Conservation (phyloP, 92 coral and sea anemone species). For the Epizoanthus scotinus region DNA sequence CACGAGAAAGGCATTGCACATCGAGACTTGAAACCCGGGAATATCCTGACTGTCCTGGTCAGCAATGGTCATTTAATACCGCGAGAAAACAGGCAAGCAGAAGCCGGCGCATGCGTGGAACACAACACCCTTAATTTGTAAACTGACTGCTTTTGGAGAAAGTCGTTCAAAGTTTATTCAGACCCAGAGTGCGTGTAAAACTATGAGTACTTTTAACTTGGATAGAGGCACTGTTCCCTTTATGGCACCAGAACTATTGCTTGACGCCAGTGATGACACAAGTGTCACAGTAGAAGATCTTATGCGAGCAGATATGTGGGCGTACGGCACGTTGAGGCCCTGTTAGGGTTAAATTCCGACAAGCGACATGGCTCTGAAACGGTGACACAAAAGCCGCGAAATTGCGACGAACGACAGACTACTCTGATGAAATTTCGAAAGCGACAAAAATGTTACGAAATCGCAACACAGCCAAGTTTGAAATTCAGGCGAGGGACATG, state of each 20-base stretch:
- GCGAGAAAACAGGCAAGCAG: slow-evolving; percentile 25
- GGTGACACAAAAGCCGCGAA: no score
- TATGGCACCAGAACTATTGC: slow-evolving; percentile 36
- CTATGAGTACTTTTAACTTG: slow-evolving; percentile 2
- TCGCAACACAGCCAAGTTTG: no score
- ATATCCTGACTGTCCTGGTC: slow-evolving; percentile 48
- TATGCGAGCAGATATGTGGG: slow-evolving; percentile 33
- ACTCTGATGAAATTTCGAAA: no score
- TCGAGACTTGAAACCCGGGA: slow-evolving; percentile 42
- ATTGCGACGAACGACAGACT: no score
- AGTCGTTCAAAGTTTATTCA: slow-evolving; percentile 30
- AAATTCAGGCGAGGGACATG: no score
- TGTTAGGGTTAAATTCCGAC: no score
- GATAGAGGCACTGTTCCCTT: slow-evolving; percentile 30
- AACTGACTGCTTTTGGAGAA: slow-evolving; percentile 41
- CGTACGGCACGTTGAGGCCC: slow-evolving; percentile 38
- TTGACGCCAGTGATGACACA: not conserved
- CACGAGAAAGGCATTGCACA: slow-evolving; percentile 43
- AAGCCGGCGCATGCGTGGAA: slow-evolving; percentile 44
- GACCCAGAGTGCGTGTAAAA: not conserved
- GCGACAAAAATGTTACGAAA: no score
- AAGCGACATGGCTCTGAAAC: no score
- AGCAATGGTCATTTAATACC: slow-evolving; percentile 46
- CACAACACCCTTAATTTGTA: slow-evolving; percentile 35
- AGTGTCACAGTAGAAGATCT: slow-evolving; percentile 27